phyloP scores from a whole-genome alignment of 2,113 vertebrate genomes.

The Tapirus terrestris region DNA sequence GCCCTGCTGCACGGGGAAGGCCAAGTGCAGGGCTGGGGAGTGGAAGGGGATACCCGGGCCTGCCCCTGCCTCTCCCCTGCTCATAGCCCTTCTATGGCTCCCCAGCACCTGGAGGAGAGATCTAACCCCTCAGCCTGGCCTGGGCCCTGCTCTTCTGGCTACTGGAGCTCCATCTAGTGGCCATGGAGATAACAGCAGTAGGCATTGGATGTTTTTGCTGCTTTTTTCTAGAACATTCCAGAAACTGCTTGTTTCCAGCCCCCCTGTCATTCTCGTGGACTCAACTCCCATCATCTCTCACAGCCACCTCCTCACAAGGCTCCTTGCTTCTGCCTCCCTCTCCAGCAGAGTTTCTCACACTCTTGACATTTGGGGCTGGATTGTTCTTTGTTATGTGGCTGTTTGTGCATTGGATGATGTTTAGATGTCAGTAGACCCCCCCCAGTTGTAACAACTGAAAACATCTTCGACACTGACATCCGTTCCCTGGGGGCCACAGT shows the following conservation, averaged over 20 bases:
- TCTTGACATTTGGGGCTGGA: not conserved
- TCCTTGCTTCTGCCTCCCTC: not conserved
- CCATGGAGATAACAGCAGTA: not conserved
- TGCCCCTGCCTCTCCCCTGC: not conserved
- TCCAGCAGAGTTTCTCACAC: not conserved
- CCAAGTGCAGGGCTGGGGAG: too few species aligned
- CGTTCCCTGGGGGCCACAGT: not conserved
- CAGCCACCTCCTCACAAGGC: not conserved
- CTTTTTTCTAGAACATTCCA: conserved; percentile 7
- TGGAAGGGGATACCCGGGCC: not conserved
- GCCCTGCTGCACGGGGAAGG: not conserved
- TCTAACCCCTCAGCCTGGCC: too few species aligned
- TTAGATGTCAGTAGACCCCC: not conserved
- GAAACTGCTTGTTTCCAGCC: not conserved
- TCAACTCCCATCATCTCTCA: not conserved
- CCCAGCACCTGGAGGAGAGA: not conserved
- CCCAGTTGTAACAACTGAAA: not conserved
- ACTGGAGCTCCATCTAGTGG: conserved; percentile 4
- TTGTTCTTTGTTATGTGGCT: not conserved
- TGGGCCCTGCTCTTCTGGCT: not conserved
- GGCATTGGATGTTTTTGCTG: not conserved
- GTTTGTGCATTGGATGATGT: not conserved
- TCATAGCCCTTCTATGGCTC: not conserved
- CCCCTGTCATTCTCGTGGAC: not conserved
- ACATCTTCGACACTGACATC: not conserved